phyloP scores from a whole-genome alignment of 92 coral and sea anemone genomes.

The Phenganax stokvisi region DNA sequence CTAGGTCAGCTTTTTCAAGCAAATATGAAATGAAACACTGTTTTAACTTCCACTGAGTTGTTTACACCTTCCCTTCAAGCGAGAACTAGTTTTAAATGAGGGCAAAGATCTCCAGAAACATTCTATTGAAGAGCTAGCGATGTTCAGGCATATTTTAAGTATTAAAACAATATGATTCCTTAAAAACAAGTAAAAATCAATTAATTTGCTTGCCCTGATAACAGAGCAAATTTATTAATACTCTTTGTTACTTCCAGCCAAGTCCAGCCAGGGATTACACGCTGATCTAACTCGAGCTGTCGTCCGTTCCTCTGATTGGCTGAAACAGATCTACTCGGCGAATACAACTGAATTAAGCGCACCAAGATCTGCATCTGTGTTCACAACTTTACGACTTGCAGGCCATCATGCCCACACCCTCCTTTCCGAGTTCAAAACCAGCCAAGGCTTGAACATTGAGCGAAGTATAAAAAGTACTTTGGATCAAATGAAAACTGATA shows the following conservation, averaged over 20 bases:
- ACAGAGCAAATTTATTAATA: too few species aligned
- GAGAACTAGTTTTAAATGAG: too few species aligned
- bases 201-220: too few species aligned
- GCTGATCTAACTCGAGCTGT: conserved; percentile 74
- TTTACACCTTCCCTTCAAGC: too few species aligned
- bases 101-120: too few species aligned
- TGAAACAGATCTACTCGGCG: conserved; percentile 37
- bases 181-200: too few species aligned
- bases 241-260: background rate
- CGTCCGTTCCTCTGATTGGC: conserved; percentile 72
- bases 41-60: too few species aligned
- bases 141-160: too few species aligned
- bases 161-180: too few species aligned
- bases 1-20: too few species aligned
- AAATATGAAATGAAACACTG: too few species aligned
- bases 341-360: conserved; percentile 7
- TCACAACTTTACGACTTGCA: conserved; percentile 6
- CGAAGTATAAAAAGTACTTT: conserved; percentile 3
- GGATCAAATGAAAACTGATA: background rate
- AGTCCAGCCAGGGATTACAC: conserved; percentile 12
- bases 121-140: too few species aligned
- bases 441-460: background rate
- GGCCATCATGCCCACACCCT: conserved; percentile 12
- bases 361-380: background rate
- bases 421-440: conserved; percentile 10